phyloP scores from a whole-genome alignment of 2,888 invertebrate genomes.

The Drosophila birchii region DNA sequence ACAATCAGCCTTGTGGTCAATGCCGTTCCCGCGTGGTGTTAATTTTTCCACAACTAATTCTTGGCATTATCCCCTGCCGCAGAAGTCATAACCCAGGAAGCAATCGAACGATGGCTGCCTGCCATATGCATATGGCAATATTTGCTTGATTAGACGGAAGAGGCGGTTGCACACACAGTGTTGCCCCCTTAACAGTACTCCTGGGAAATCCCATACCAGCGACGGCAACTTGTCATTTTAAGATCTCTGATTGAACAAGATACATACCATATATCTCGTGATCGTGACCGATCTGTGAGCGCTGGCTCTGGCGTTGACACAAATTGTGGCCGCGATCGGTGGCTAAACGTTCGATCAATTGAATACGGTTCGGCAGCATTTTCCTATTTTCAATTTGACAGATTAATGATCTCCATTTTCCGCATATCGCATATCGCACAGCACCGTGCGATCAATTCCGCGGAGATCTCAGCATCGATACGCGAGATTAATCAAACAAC shows the following conservation, averaged over 20 bases:
- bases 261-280: neutral
- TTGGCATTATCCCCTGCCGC: slow-evolving; percentile 71
- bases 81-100: slow-evolving; percentile 80
- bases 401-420: slow-evolving; percentile 44
- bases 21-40: slow-evolving; percentile 76
- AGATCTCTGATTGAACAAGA: slow-evolving; percentile 22
- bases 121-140: slow-evolving; percentile 38
- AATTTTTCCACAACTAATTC: slow-evolving; percentile 79
- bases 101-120: slow-evolving; percentile 27
- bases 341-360: slow-evolving; percentile 15
- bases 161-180: slow-evolving; percentile 32
- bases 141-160: slow-evolving; percentile 42
- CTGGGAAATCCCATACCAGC: slow-evolving; percentile 21
- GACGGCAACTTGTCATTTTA: slow-evolving; percentile 18
- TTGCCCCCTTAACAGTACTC: slow-evolving; percentile 34
- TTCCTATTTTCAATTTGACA: slow-evolving; percentile 38
- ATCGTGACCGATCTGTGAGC: slow-evolving; percentile 12
- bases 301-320: slow-evolving; percentile 21
- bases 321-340: slow-evolving; percentile 28
- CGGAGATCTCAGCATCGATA: slow-evolving; percentile 28
- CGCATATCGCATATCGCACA: slow-evolving; percentile 27
- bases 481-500: slow-evolving; percentile 23
- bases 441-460: slow-evolving; percentile 11
- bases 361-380: slow-evolving; percentile 21
- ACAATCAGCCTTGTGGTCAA: slow-evolving; percentile 75